Evolutionary conservation across 1,140 invertebrate genomes (phyloP).

Genomic region (Pseudomyrmex pallidus): DNA sequence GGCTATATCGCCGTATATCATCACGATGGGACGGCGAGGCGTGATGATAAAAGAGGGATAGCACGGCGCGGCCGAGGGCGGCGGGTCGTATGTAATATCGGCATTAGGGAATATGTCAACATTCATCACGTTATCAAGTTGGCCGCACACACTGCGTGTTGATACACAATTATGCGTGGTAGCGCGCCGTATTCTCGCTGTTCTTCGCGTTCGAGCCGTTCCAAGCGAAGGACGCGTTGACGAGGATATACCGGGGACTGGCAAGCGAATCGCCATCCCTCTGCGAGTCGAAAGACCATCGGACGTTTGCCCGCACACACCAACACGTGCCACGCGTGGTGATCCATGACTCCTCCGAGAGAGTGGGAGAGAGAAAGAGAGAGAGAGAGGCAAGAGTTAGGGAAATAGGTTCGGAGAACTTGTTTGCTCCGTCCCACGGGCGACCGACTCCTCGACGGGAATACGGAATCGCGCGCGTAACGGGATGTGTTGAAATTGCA

Average conservation of each 20-base stretch:
- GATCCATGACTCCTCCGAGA: conserved; percentile 85
- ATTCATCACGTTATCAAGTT: conserved; percentile 85
- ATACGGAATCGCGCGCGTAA: conserved; percentile 79
- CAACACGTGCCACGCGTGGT: conserved; percentile 78
- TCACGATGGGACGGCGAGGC: conserved; percentile 46
- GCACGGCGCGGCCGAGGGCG: conserved; percentile 14
- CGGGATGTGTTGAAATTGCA: conserved; percentile 50
- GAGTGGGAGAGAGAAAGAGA: conserved; percentile 15
- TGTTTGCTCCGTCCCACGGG: conserved; percentile 80
- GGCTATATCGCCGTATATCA: conserved; percentile 69
- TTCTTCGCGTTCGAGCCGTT: conserved; percentile 17
- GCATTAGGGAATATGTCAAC: conserved; percentile 65
- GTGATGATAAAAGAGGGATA: conserved; percentile 57
- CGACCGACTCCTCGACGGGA: conserved; percentile 77
- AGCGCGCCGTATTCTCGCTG: conserved; percentile 76
- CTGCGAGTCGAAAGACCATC: conserved; percentile 58
- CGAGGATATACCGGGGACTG: conserved; percentile 29
- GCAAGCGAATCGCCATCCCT: conserved; percentile 25
- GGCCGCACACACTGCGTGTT: conserved; percentile 81
- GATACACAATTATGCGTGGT: conserved; percentile 85
- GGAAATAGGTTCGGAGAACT: conserved; percentile 85
- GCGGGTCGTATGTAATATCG: conserved; percentile 58
- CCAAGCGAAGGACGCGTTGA: conserved; percentile 34
- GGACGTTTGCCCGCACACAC: conserved; percentile 73
- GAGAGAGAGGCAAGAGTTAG: conserved; percentile 76